These are phyloP conservation scores for Heteromormyrus szaboi DNA, from an alignment of 2,797 vertebrate genomes.

Conservation along the genomic window DNA sequence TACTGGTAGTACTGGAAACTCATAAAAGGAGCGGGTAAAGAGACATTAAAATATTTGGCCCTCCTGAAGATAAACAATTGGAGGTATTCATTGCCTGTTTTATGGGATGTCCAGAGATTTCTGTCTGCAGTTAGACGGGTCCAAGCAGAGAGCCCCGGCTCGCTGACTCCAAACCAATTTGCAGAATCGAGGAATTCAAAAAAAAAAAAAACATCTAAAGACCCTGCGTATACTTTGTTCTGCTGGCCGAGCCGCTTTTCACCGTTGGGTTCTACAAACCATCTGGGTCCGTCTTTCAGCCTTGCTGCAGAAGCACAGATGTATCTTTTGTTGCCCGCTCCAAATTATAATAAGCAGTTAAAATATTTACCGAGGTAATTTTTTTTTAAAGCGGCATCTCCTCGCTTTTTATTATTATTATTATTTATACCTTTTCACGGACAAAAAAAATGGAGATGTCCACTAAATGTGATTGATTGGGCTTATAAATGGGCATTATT, in stretches of 20 bases:
- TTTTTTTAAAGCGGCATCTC: slow-evolving; percentile 49
- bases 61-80: slow-evolving; percentile 72
- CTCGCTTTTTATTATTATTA: slow-evolving; percentile 72
- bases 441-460: slow-evolving; percentile 88
- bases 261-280: slow-evolving; percentile 73
- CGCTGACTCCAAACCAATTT: slow-evolving; percentile 55
- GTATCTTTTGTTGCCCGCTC: slow-evolving; percentile 86
- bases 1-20: slow-evolving; percentile 58
- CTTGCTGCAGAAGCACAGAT: slow-evolving; percentile 81
- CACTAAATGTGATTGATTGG: slow-evolving; percentile 99
- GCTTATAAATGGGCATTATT: slow-evolving; percentile 99
- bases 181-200: slow-evolving; percentile 40
- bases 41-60: slow-evolving; percentile 69
- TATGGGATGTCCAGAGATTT: slow-evolving; percentile 64
- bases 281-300: slow-evolving; percentile 83
- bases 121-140: slow-evolving; percentile 57
- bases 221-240: slow-evolving; percentile 47
- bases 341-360: slow-evolving; percentile 98
- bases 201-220: background rate
- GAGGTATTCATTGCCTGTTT: slow-evolving; percentile 69
- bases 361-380: slow-evolving; percentile 96
- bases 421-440: slow-evolving; percentile 99
- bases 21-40: slow-evolving; percentile 63
- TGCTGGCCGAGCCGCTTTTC: slow-evolving; percentile 64
- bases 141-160: slow-evolving; percentile 40